phyloP scores from a whole-genome alignment of 2,113 vertebrate species.

The Columba livia region DNA sequence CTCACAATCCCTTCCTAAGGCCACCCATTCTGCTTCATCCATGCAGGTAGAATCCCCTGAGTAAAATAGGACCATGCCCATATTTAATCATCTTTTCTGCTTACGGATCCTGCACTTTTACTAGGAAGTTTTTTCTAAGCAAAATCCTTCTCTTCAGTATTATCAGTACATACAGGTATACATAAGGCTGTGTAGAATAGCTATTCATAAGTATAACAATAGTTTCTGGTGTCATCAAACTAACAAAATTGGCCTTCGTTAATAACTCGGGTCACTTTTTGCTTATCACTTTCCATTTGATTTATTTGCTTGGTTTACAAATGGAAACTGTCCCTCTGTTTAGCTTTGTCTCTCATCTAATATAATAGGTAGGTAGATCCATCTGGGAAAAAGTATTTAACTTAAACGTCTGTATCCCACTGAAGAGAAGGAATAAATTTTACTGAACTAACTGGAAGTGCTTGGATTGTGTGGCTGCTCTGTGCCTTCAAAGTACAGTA shows the following conservation, averaged over 20 bases:
- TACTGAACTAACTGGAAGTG: neutral
- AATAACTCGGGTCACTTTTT: neutral
- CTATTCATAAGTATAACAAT: neutral
- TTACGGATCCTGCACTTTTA: neutral
- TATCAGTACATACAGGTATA: neutral
- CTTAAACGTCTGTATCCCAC: neutral
- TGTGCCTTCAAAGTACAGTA: neutral
- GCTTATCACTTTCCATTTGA: neutral
- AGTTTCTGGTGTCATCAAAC: neutral
- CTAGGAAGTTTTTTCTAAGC: neutral
- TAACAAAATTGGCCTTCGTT: neutral
- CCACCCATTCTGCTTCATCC: neutral
- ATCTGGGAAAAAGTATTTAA: neutral
- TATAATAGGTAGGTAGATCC: neutral
- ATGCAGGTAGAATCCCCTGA: neutral
- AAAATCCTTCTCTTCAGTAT: neutral
- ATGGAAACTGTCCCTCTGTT: neutral
- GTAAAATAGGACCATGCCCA: neutral
- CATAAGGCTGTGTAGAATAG: neutral
- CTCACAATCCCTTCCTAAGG: neutral
- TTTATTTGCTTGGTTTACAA: neutral
- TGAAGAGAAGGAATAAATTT: neutral
- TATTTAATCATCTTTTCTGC: neutral
- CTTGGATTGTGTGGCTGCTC: neutral
- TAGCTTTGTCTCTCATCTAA: neutral